Conservation (phyloP, 1,140 invertebrate species). For the Zaprionus ornatus region DNA sequence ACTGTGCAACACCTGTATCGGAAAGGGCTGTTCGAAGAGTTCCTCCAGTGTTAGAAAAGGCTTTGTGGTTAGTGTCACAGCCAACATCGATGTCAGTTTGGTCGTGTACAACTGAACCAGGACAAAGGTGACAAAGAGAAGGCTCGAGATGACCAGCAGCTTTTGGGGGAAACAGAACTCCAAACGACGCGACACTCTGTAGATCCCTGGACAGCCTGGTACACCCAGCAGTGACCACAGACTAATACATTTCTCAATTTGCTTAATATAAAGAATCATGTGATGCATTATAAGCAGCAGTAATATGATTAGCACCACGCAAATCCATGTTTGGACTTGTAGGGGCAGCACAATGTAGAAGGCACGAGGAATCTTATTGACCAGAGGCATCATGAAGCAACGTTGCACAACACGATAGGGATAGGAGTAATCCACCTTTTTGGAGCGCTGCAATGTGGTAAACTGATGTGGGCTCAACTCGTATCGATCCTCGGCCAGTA, state of each 20-base stretch:
- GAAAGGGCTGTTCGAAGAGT: constrained; percentile 36
- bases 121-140: constrained; percentile 44
- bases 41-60: constrained; percentile 16
- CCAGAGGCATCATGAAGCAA: constrained; percentile 62
- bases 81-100: constrained; percentile 49
- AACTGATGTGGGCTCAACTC: constrained; percentile 64
- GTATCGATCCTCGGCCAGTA: constrained; percentile 16
- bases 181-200: neutral
- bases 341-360: constrained; percentile 52
- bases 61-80: constrained; percentile 33
- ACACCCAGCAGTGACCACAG: constrained; percentile 52
- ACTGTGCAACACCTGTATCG: constrained; percentile 35
- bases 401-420: constrained; percentile 37
- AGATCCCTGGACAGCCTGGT: constrained; percentile 27
- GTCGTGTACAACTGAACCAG: constrained; percentile 50
- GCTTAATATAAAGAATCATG: neutral
- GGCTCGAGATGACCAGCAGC: neutral
- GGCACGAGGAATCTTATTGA: constrained; percentile 29
- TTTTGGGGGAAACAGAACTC: neutral
- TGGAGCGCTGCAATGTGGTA: constrained; percentile 41
- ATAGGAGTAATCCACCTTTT: constrained; percentile 60
- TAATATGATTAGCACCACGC: constrained; percentile 1
- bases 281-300: constrained; percentile 1
- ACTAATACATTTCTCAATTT: neutral
- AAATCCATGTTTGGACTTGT: constrained; percentile 35